Percentiles rank a stretch among this genome's conserved stretches.
These are phyloP conservation scores for Psophia crepitans DNA, from an alignment of 2,113 vertebrate genomes.

Conservation along the genomic window DNA sequence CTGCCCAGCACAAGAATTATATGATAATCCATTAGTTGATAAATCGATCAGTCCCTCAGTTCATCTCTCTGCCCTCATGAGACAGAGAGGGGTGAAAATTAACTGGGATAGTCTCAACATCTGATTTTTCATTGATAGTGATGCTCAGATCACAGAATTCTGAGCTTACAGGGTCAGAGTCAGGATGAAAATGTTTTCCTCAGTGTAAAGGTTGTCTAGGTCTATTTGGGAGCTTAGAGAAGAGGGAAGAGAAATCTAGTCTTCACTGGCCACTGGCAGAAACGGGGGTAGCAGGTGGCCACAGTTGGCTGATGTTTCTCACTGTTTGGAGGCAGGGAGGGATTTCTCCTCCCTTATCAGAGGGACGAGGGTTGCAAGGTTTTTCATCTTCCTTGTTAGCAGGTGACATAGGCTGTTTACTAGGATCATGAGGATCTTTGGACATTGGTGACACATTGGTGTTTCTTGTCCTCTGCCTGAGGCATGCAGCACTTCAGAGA, in stretches of 20 bases:
- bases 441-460: neutral
- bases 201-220: neutral
- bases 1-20: neutral
- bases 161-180: neutral
- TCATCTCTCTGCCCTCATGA: neutral
- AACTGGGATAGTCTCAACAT: neutral
- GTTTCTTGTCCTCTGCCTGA: neutral
- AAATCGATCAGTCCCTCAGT: neutral
- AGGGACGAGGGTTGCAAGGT: rapidly evolving
- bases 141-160: neutral
- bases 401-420: neutral
- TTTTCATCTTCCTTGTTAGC: neutral
- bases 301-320: neutral
- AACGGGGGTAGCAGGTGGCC: neutral
- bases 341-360: neutral
- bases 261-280: neutral
- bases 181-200: neutral
- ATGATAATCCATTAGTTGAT: neutral
- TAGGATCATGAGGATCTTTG: neutral
- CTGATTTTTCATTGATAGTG: neutral
- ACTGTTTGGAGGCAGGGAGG: neutral
- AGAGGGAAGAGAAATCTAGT: neutral
- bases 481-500: neutral
- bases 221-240: neutral
- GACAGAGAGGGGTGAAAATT: neutral